Percentiles rank a stretch among this genome's conserved stretches.
These are phyloP conservation scores for Heterodera filipjevi DNA, from an alignment of 2,888 invertebrate genomes.

Conservation along the genomic window DNA sequence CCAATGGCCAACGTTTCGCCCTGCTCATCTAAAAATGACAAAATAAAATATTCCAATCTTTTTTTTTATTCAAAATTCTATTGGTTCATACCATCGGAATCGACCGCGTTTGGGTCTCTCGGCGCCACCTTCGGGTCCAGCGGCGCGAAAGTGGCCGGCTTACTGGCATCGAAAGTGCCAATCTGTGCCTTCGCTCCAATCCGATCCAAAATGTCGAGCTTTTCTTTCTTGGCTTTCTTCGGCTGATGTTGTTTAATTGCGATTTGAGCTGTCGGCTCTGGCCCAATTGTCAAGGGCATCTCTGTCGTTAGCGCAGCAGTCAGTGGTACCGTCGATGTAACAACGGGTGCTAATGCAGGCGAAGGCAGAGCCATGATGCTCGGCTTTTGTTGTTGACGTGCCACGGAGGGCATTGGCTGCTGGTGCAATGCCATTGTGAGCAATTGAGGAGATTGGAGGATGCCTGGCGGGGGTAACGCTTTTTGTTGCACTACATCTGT, in stretches of 20 bases:
- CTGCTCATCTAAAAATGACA: conserved; percentile 28
- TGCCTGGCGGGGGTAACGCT: neutral
- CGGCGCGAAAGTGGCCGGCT: conserved; percentile 49
- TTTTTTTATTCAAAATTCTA: neutral
- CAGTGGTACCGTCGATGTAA: neutral
- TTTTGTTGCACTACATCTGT: neutral
- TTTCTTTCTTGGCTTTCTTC: conserved; percentile 38
- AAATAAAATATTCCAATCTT: neutral
- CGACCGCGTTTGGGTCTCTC: conserved; percentile 32
- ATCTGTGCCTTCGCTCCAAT: conserved; percentile 37
- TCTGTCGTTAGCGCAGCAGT: neutral
- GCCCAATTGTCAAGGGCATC: neutral
- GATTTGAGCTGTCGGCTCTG: neutral
- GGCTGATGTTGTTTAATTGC: neutral
- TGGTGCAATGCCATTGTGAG: neutral
- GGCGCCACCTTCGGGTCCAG: conserved; percentile 38
- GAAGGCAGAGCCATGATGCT: neutral
- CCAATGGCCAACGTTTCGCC: conserved; percentile 49
- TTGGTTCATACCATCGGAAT: conserved; percentile 17
- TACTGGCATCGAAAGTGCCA: conserved; percentile 29
- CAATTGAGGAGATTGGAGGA: neutral
- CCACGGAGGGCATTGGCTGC: neutral
- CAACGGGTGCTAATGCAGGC: neutral
- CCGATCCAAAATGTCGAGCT: conserved; percentile 17
- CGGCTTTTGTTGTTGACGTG: neutral